These are phyloP conservation scores for Selene dorsalis DNA, from an alignment of 2,797 vertebrate genomes.

Conservation along the genomic window DNA sequence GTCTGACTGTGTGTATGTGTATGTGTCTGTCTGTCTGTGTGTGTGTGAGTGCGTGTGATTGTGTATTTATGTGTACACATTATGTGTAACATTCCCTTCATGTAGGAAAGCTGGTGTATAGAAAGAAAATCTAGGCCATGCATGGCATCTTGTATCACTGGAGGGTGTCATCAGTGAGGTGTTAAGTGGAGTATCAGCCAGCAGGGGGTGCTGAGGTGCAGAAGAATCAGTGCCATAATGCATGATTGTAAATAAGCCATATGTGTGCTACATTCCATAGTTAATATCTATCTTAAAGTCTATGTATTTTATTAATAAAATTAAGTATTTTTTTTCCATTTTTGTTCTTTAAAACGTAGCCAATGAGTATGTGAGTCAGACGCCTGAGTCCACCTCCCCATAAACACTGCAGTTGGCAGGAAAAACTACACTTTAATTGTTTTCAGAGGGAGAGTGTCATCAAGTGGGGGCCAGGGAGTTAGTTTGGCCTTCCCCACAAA, in stretches of 20 bases:
- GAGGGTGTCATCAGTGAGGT: neutral
- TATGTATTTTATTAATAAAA: neutral
- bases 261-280: neutral
- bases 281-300: neutral
- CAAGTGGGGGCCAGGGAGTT: neutral
- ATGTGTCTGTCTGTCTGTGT: neutral
- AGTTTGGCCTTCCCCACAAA: neutral
- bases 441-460: neutral
- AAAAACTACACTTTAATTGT: neutral
- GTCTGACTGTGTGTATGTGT: neutral
- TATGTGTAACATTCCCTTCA: neutral
- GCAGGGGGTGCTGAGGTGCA: conserved; percentile 35
- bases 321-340: neutral
- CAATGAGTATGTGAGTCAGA: neutral
- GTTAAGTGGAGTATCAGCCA: conserved; percentile 4
- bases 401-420: neutral
- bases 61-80: neutral
- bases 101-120: neutral
- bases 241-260: neutral
- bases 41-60: neutral
- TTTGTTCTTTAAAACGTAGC: neutral
- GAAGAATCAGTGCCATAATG: neutral
- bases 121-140: neutral
- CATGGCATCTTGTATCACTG: neutral
- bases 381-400: neutral